Conservation (phyloP, 2,888 invertebrate species). For the Zygogramma bicolorata region DNA sequence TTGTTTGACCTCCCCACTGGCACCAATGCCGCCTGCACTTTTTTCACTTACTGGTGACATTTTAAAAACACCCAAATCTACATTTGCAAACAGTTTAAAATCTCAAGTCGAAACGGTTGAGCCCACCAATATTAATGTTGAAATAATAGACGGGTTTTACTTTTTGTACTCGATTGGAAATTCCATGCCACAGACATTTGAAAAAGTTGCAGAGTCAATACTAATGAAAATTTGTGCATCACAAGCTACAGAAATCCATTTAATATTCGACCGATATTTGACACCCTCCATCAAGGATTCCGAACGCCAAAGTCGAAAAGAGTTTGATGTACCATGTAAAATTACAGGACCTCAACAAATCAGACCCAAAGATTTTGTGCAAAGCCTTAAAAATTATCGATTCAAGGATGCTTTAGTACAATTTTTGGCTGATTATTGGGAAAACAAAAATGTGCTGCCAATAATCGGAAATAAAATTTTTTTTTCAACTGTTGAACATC, state of each 20-base stretch:
- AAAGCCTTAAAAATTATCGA: conserved; percentile 53
- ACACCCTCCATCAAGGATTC: conserved; percentile 47
- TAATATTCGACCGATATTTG: conserved; percentile 57
- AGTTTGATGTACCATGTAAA: conserved; percentile 24
- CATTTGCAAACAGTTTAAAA: conserved; percentile 28
- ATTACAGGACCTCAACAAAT: conserved; percentile 44
- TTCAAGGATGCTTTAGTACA: conserved; percentile 56
- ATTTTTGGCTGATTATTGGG: conserved; percentile 54
- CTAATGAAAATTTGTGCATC: conserved; percentile 51
- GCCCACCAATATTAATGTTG: conserved; percentile 14
- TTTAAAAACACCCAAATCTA: neutral
- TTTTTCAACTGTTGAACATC: conserved; percentile 36
- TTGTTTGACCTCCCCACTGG: neutral
- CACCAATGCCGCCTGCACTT: neutral
- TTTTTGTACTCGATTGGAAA: conserved; percentile 48
- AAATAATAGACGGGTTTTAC: conserved; percentile 55
- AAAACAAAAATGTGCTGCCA: conserved; percentile 47
- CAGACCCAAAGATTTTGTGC: conserved; percentile 54
- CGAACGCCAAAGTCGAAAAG: too few relatives aligned
- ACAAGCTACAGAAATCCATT: conserved; percentile 48
- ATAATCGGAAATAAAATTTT: conserved; percentile 45
- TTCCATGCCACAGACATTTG: conserved; percentile 52
- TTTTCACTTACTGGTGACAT: neutral
- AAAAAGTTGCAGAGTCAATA: conserved; percentile 52
- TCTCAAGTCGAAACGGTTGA: conserved; percentile 23